Evolutionary conservation across 2,888 invertebrate species (phyloP), one percentile per base, ranked within the genome.

Genomic region (Volucella zonaria): DNA sequence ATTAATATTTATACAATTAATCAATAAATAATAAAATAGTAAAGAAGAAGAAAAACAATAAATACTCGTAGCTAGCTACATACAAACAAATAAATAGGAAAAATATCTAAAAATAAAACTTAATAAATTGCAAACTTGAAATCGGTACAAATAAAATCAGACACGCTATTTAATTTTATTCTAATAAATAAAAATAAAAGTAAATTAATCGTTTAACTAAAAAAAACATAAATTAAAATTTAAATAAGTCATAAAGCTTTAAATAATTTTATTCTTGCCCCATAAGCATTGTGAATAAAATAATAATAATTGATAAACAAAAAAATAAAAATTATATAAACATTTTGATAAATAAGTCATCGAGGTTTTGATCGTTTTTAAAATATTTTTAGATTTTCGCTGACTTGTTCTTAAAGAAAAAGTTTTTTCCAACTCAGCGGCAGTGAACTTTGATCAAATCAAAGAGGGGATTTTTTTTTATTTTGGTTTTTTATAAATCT

Each of bases 111-210:
- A 51, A 64, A 15, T 47, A 56, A 49, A 49, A 68, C 12, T 38
- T 51, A 75, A 67, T 58, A 75, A 82, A 86, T 77, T 78, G 82
- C 77, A 82, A 31, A 86, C 82, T 86, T 86, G 86, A 86, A 85
- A 86, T 78, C 82, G 82, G 86, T 86, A 86, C 86, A 86, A 86
- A 83, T 62, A 45, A 58, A 80, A 71, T 52, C 49, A 58, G 54
- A 40, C 31, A 51, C 15, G 23, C n/a, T 52, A 49, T n/a, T 49
- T 49, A 40, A 54, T 40, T 31, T 66, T 47, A 61, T 61, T 56
- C 67, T 56, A 40, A 64, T 61, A 71, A 31, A 42, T 23, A 67
- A 14, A 73, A 51, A 9, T n/a, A 43, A 31, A 62, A n/a, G 14
- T 45, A 40, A 64, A 38, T 42, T 23, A 66, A 51, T 38, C 73